Base-by-base conservation (phyloP, 2,113 vertebrate genomes). In the Engraulis encrasicolus region DNA sequence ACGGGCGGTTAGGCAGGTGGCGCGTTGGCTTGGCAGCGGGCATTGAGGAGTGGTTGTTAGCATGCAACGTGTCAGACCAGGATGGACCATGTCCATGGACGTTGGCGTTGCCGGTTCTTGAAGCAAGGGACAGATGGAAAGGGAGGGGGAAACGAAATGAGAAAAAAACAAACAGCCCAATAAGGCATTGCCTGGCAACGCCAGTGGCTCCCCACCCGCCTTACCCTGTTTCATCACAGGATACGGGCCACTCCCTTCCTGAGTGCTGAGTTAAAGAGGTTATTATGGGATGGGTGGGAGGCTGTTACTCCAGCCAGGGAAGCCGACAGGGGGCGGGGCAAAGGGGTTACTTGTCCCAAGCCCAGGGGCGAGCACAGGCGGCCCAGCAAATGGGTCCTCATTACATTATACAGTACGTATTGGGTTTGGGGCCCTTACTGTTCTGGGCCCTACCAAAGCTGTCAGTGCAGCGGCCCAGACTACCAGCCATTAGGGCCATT, bases 401-500 rank as follows among this genome's bases (percentile, higher is more conserved):
- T n/a, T n/a, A n/a, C n/a, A n/a, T n/a, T n/a, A n/a, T n/a, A n/a
- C n/a, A n/a, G n/a, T n/a, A n/a, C n/a, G n/a, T n/a, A n/a, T n/a
- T n/a, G n/a, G n/a, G n/a, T n/a, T n/a, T n/a, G n/a, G n/a, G n/a
- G n/a, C n/a, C n/a, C n/a, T n/a, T n/a, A n/a, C n/a, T n/a, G n/a
- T n/a, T n/a, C n/a, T n/a, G n/a, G n/a, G n/a, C n/a, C n/a, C n/a
- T n/a, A n/a, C n/a, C n/a, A n/a, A n/a, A n/a, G n/a, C n/a, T n/a
- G n/a, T n/a, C n/a, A n/a, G n/a, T n/a, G n/a, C n/a, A n/a, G n/a
- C n/a, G n/a, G n/a, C n/a, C n/a, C n/a, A n/a, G n/a, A n/a, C n/a
- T n/a, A n/a, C n/a, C n/a, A n/a, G n/a, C n/a, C n/a, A n/a, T n/a
- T 66, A 27, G 34, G 66, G 66, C 34, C 66, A 74, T 74, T 74